Conservation (phyloP, 2,888 invertebrate species). For the Gerris lacustris region DNA sequence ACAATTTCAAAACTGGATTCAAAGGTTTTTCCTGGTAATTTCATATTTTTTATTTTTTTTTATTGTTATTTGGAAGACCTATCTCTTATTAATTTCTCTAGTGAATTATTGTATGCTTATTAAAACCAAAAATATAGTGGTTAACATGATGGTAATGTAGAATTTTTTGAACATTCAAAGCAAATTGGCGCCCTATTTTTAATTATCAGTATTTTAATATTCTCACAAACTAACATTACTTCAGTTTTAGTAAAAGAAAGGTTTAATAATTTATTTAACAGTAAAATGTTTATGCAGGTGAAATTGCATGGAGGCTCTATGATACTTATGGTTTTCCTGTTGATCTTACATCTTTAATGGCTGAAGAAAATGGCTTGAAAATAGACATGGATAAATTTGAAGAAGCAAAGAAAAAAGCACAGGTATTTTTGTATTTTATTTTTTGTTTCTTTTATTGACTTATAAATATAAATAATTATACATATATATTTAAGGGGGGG, state of each 20-base stretch:
- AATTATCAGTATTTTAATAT: too few relatives aligned
- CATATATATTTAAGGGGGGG: background rate
- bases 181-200: too few relatives aligned
- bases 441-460: background rate
- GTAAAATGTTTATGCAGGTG: slow-evolving; percentile 40
- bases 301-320: slow-evolving; percentile 95
- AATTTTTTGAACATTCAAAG: too few relatives aligned
- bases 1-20: slow-evolving; percentile 71
- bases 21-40: slow-evolving; percentile 58
- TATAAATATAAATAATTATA: background rate
- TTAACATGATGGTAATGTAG: too few relatives aligned
- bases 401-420: slow-evolving; percentile 78
- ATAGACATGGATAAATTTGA: slow-evolving; percentile 89
- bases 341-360: slow-evolving; percentile 94
- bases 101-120: too few relatives aligned
- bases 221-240: too few relatives aligned
- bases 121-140: too few relatives aligned
- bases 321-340: slow-evolving; percentile 99
- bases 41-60: too few relatives aligned
- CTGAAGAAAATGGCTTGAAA: slow-evolving; percentile 79
- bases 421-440: slow-evolving; percentile 36
- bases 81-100: too few relatives aligned
- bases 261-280: too few relatives aligned
- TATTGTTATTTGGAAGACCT: too few relatives aligned
- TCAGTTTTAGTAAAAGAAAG: too few relatives aligned